Conservation (phyloP, 2,797 vertebrate species). For the Tinamus major region DNA sequence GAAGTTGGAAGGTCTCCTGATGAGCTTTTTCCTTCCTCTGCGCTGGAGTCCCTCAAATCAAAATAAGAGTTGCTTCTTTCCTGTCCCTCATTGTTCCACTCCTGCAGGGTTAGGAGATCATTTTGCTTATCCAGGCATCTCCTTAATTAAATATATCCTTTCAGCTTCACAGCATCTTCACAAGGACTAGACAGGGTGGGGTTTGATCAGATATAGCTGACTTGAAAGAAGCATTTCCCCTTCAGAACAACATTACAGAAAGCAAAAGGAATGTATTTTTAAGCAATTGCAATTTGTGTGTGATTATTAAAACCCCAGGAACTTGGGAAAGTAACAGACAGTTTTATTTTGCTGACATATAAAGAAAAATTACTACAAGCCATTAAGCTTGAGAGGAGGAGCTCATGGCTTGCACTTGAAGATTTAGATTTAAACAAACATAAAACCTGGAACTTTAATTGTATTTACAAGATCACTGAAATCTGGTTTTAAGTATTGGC, state of each 20-base stretch:
- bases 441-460: not conserved
- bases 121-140: not conserved
- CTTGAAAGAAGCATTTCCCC: conserved; percentile 1
- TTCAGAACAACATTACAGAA: not conserved
- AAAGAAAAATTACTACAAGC: not conserved
- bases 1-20: conserved; percentile 36
- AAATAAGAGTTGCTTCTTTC: conserved; percentile 57
- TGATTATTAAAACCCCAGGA: not conserved
- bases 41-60: not conserved
- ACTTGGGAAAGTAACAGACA: not conserved
- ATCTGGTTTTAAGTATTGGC: not conserved
- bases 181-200: not conserved
- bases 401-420: not conserved
- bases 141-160: conserved; percentile 42
- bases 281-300: not conserved
- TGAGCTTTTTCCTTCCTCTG: conserved; percentile 58
- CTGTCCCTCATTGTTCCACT: conserved; percentile 39
- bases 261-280: not conserved
- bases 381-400: not conserved
- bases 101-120: not conserved
- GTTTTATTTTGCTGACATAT: not conserved
- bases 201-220: not conserved
- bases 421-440: not conserved
- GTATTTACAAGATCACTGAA: not conserved
- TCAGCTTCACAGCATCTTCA: conserved; percentile 7